Conservation (phyloP, 1,140 invertebrate genomes). For the Dendroctonus valens region DNA sequence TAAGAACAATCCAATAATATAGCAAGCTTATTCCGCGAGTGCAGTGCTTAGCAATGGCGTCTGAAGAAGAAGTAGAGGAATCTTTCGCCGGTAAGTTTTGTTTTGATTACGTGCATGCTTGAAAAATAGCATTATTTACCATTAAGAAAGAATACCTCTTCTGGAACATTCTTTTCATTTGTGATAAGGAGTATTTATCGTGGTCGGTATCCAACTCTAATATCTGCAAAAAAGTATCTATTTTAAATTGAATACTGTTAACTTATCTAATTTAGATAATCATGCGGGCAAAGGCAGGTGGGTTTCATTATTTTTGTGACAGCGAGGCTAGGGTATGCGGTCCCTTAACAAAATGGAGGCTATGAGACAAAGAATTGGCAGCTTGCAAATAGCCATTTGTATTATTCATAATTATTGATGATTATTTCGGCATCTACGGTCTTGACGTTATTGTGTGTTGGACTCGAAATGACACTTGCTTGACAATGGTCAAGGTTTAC, state of each 20-base stretch:
- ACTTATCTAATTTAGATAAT: slow-evolving; percentile 25
- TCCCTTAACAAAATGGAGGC: slow-evolving; percentile 69
- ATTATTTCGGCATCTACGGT: slow-evolving; percentile 9
- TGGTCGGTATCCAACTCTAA: neutral
- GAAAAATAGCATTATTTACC: slow-evolving; percentile 29
- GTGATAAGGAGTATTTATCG: neutral
- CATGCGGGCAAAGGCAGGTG: slow-evolving; percentile 40
- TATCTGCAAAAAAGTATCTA: slow-evolving; percentile 33
- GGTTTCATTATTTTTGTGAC: slow-evolving; percentile 55
- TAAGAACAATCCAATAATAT: no score
- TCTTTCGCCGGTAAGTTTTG: slow-evolving; percentile 70
- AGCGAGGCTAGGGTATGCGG: slow-evolving; percentile 51
- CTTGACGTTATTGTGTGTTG: slow-evolving; percentile 47
- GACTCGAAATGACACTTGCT: slow-evolving; percentile 43
- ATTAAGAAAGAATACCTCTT: neutral
- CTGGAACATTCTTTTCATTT: neutral
- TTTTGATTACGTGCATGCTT: slow-evolving; percentile 34
- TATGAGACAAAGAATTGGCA: slow-evolving; percentile 67
- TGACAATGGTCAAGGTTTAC: slow-evolving; percentile 19
- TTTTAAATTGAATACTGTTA: slow-evolving; percentile 43
- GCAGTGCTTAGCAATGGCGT: slow-evolving; percentile 59
- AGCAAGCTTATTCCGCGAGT: no score
- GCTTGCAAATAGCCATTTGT: slow-evolving; percentile 44
- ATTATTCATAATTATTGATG: neutral
- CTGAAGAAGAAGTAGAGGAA: slow-evolving; percentile 75